These are phyloP conservation scores for Euspilapteryx auroguttella DNA, from an alignment of 2,888 invertebrate species.

Conservation along the genomic window DNA sequence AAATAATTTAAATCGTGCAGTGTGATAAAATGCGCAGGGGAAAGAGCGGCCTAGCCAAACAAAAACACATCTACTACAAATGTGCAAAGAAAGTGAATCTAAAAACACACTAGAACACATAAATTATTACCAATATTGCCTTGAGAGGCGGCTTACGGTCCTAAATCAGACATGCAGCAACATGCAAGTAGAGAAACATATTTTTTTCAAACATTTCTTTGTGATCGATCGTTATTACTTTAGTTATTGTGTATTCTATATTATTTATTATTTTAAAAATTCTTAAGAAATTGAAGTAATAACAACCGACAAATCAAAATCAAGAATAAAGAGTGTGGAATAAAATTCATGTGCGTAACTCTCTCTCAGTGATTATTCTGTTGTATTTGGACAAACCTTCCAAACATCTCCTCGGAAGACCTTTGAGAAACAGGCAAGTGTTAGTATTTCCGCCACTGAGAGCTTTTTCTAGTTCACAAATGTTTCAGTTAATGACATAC, in stretches of 20 bases:
- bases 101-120: constrained; percentile 31
- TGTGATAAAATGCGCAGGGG: constrained; percentile 56
- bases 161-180: constrained; percentile 57
- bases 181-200: constrained; percentile 53
- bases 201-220: constrained; percentile 23
- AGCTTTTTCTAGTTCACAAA: constrained; percentile 31
- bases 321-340: constrained; percentile 36
- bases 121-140: constrained; percentile 52
- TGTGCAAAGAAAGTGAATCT: constrained; percentile 57
- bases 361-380: constrained; percentile 41
- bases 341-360: constrained; percentile 14
- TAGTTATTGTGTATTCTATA: no score
- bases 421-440: constrained; percentile 56
- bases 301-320: constrained; percentile 26
- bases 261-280: no score
- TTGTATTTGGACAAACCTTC: constrained; percentile 63
- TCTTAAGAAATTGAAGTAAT: no score
- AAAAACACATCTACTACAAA: constrained; percentile 52
- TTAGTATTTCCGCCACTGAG: constrained; percentile 40
- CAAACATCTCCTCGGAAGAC: constrained; percentile 68
- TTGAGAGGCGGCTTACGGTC: constrained; percentile 51
- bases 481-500: constrained; percentile 14
- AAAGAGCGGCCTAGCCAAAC: constrained; percentile 58
- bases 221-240: constrained; percentile 33
- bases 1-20: constrained; percentile 59